These are phyloP conservation scores for Podarcis siculus DNA, from an alignment of 2,797 vertebrate species.

Conservation along the genomic window DNA sequence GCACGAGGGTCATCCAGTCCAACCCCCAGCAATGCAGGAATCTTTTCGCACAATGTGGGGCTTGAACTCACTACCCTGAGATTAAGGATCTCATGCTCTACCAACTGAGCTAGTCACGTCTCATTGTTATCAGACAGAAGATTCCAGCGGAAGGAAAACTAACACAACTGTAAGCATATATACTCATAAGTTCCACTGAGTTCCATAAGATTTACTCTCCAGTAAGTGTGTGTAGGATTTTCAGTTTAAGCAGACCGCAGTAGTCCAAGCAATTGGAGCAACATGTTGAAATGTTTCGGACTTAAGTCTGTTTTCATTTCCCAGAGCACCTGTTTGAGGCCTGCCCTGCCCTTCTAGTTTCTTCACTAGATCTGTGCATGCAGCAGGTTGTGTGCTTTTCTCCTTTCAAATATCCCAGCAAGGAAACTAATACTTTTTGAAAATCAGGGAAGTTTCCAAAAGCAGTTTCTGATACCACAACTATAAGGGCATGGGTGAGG, in stretches of 20 bases:
- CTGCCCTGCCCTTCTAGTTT: not conserved
- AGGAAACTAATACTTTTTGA: not conserved
- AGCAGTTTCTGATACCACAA: not conserved
- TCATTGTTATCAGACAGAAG: not conserved
- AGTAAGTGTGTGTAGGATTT: not conserved
- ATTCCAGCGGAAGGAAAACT: not conserved
- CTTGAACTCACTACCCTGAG: no score
- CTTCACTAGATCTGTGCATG: not conserved
- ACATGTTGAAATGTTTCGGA: not conserved
- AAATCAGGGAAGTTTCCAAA: not conserved
- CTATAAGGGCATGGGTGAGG: no score
- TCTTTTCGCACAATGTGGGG: no score
- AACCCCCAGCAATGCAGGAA: no score
- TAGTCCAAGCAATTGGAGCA: not conserved
- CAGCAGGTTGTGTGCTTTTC: not conserved
- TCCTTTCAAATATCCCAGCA: not conserved
- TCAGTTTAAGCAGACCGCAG: not conserved
- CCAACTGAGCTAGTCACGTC: no score
- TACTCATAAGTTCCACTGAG: not conserved
- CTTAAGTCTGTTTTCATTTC: not conserved
- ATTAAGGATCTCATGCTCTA: no score
- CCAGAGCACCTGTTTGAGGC: not conserved
- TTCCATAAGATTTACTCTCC: not conserved
- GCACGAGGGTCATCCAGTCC: no score
- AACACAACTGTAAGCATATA: not conserved